Percentiles rank a stretch among this genome's conserved stretches.
Evolutionary conservation across 1,140 invertebrate species (phyloP).

Genomic region (Camponotus floridanus): DNA sequence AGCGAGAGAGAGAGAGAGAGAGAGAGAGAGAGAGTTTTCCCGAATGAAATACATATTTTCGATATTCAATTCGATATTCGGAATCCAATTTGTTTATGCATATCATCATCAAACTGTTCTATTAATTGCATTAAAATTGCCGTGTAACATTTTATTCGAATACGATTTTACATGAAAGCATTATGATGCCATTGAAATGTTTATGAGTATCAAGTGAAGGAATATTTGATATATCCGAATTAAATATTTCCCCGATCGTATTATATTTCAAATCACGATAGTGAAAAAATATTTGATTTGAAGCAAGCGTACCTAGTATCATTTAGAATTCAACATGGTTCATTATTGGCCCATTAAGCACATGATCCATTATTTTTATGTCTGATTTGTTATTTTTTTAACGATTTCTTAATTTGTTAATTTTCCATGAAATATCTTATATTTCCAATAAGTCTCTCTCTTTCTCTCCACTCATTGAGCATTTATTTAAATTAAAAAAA

Average conservation of each 20-base stretch:
- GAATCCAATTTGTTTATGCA: conserved; percentile 47
- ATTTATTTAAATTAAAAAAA: too few species aligned
- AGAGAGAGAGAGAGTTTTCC: not conserved
- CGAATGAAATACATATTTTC: conserved; percentile 26
- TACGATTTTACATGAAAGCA: conserved; percentile 43
- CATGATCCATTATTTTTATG: too few species aligned
- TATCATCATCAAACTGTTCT: conserved; percentile 43
- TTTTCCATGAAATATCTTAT: too few species aligned
- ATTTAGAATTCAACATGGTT: too few species aligned
- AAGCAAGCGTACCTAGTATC: too few species aligned
- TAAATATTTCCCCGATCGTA: conserved; percentile 38
- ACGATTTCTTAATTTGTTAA: too few species aligned
- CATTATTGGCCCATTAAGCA: too few species aligned
- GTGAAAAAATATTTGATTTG: too few species aligned
- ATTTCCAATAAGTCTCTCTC: too few species aligned
- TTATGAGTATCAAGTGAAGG: conserved; percentile 38
- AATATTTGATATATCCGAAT: conserved; percentile 51
- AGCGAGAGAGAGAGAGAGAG: too few species aligned
- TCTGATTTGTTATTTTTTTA: too few species aligned
- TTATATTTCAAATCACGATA: conserved; percentile 25
- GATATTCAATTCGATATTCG: conserved; percentile 30
- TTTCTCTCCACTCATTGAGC: too few species aligned
- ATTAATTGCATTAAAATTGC: conserved; percentile 58
- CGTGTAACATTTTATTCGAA: conserved; percentile 33
- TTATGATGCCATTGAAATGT: conserved; percentile 54